Evolutionary conservation across 2,888 invertebrate species (phyloP).

Genomic region (Choreutis nemorana): DNA sequence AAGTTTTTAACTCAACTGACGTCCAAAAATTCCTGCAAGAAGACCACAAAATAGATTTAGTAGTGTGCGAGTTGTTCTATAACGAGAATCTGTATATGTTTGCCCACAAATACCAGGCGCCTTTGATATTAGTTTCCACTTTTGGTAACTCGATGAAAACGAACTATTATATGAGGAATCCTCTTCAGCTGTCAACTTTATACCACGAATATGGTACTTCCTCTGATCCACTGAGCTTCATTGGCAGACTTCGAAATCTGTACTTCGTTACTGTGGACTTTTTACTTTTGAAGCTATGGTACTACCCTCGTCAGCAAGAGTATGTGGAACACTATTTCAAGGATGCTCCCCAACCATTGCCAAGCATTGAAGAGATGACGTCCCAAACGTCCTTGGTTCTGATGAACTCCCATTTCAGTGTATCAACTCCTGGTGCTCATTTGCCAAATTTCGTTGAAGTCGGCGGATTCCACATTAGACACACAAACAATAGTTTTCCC

Average conservation of each 20-base stretch:
- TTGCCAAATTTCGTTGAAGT: slow-evolving; percentile 43
- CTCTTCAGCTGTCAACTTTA: slow-evolving; percentile 12
- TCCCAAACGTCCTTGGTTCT: slow-evolving; percentile 23
- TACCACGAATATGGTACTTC: slow-evolving; percentile 10
- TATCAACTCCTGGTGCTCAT: slow-evolving; percentile 24
- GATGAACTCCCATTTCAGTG: slow-evolving; percentile 31
- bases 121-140: slow-evolving; percentile 11
- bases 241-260: slow-evolving; percentile 10
- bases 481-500: slow-evolving; percentile 1
- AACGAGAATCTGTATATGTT: slow-evolving; percentile 13
- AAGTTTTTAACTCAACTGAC: slow-evolving; percentile 10
- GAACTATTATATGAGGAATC: slow-evolving; percentile 11
- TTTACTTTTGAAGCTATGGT: slow-evolving; percentile 8
- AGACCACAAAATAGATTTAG: slow-evolving; percentile 12
- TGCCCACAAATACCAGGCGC: slow-evolving; percentile 13
- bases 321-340: slow-evolving; percentile 15
- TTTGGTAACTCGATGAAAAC: slow-evolving; percentile 12
- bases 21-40: slow-evolving; percentile 10
- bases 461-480: slow-evolving; percentile 22
- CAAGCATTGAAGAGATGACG: slow-evolving; percentile 14
- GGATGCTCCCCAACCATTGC: slow-evolving; percentile 11
- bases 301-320: slow-evolving; percentile 13
- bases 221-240: slow-evolving; percentile 8
- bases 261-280: slow-evolving; percentile 4
- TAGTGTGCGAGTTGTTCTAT: slow-evolving; percentile 11